These are phyloP conservation scores for Pseudopleuronectes americanus DNA, from an alignment of 2,797 vertebrate genomes.

Conservation along the genomic window DNA sequence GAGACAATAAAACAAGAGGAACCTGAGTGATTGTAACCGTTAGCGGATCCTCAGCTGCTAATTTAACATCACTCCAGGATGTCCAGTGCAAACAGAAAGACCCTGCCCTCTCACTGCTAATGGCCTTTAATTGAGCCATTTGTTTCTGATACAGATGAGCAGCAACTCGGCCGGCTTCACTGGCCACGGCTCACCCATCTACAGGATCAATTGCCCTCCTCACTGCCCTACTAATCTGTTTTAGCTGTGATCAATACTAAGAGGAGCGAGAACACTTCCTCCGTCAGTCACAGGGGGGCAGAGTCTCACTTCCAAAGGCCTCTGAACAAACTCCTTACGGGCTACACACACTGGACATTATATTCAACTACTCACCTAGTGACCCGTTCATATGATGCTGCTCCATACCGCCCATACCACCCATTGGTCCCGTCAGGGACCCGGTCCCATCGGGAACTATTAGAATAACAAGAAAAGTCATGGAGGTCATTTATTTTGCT, in stretches of 20 bases:
- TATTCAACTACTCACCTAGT: slow-evolving; percentile 84
- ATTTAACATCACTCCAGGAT: slow-evolving; percentile 37
- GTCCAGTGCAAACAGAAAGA: slow-evolving; percentile 21
- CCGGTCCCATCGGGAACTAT: slow-evolving; percentile 93
- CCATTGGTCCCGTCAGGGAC: slow-evolving; percentile 91
- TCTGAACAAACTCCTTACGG: neutral
- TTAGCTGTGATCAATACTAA: slow-evolving; percentile 61
- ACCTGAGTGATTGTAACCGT: slow-evolving; percentile 14
- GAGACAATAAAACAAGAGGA: slow-evolving; percentile 33
- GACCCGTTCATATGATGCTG: slow-evolving; percentile 96
- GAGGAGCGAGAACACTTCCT: slow-evolving; percentile 39
- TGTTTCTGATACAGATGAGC: slow-evolving; percentile 69
- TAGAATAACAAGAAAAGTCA: neutral
- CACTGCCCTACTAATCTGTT: slow-evolving; percentile 63
- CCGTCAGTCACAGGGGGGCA: slow-evolving; percentile 66
- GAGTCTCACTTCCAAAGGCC: slow-evolving; percentile 32
- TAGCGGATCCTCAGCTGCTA: slow-evolving; percentile 3
- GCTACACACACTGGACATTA: neutral
- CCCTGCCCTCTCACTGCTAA: slow-evolving; percentile 32
- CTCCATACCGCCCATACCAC: slow-evolving; percentile 91
- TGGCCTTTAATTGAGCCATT: slow-evolving; percentile 63
- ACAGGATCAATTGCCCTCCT: slow-evolving; percentile 59
- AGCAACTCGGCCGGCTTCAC: slow-evolving; percentile 45
- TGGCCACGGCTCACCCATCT: slow-evolving; percentile 53
- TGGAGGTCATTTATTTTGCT: neutral